These are phyloP conservation scores for Piscicola geometra DNA, from an alignment of 2,888 invertebrate genomes.

Conservation along the genomic window DNA sequence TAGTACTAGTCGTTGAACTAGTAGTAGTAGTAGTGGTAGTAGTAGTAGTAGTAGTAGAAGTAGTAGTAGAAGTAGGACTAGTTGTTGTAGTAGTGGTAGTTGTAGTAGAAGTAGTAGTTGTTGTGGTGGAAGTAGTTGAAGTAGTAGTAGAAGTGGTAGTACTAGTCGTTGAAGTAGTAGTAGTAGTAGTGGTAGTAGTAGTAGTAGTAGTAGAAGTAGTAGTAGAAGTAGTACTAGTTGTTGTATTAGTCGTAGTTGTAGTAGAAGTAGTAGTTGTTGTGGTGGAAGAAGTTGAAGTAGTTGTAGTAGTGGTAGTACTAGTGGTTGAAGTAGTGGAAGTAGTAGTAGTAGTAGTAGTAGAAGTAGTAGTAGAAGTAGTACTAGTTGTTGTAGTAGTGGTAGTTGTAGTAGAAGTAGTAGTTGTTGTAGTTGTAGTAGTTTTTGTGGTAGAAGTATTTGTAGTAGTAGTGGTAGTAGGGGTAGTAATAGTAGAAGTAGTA, in stretches of 20 bases:
- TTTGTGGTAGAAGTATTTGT: constrained; percentile 38
- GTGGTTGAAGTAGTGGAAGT: constrained; percentile 12
- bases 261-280: constrained; percentile 39
- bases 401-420: no score
- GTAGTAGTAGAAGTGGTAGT: no score
- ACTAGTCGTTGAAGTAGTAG: constrained; percentile 25
- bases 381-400: no score
- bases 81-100: no score
- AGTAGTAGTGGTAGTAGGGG: constrained; percentile 39
- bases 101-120: no score
- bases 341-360: no score
- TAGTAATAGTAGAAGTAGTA: constrained; percentile 38
- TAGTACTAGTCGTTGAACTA: no score
- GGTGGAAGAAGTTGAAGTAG: constrained; percentile 37
- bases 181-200: constrained; percentile 4
- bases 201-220: constrained; percentile 34
- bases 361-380: no score
- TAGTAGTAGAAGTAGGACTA: no score
- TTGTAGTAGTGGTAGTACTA: constrained; percentile 38
- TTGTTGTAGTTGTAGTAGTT: constrained; percentile 25
- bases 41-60: no score
- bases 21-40: no score
- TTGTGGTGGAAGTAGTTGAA: no score
- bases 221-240: constrained; percentile 39
- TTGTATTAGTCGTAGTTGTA: constrained; percentile 34